phyloP scores from a whole-genome alignment of 1,140 invertebrate genomes.

The Lepidurus apus region DNA sequence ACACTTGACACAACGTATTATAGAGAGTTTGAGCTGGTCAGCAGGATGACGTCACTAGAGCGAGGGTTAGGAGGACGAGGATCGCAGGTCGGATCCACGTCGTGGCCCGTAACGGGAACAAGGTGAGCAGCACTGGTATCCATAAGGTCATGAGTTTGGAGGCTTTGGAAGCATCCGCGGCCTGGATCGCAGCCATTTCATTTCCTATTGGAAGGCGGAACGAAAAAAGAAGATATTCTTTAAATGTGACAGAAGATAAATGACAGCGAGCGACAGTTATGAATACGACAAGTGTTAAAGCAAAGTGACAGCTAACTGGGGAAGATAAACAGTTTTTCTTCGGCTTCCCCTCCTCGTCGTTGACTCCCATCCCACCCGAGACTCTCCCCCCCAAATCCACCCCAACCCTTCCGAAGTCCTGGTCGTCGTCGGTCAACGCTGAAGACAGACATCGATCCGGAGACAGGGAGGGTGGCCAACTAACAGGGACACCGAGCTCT shows the following conservation, averaged over 20 bases:
- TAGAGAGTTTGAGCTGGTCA: neutral
- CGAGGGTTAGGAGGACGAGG: neutral
- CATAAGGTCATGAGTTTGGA: constrained; percentile 8
- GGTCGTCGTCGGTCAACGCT: too few species aligned
- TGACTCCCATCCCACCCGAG: too few species aligned
- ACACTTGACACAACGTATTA: too few species aligned
- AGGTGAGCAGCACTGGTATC: neutral
- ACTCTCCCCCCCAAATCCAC: too few species aligned
- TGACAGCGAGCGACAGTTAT: neutral
- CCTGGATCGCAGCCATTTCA: constrained; percentile 36
- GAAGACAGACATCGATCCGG: too few species aligned
- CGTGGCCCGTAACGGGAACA: neutral
- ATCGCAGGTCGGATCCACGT: neutral
- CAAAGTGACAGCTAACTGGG: neutral
- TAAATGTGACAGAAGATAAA: neutral
- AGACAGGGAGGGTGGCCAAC: too few species aligned
- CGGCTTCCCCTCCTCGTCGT: neutral
- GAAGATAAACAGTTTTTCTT: neutral
- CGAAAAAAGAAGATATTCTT: constrained; percentile 13
- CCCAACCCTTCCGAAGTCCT: too few species aligned
- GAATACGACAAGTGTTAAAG: neutral
- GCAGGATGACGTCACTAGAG: neutral
- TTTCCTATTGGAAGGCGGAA: constrained; percentile 26
- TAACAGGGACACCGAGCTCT: too few species aligned
- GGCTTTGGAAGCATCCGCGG: constrained; percentile 27